Conservation (phyloP, 1,140 invertebrate species). For the Bombus turneri region DNA sequence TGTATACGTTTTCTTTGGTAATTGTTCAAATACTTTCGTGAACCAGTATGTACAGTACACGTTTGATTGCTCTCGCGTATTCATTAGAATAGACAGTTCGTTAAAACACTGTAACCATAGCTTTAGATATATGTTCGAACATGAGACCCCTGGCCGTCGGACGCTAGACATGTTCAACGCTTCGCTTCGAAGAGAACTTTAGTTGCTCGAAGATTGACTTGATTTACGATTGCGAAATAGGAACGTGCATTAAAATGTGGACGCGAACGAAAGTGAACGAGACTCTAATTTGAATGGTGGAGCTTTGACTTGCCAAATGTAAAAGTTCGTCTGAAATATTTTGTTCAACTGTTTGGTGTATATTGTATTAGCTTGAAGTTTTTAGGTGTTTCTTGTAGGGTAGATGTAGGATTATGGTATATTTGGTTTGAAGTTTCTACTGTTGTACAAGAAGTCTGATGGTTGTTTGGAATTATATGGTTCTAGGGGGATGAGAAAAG, state of each 20-base stretch:
- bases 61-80: too few species aligned
- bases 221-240: constrained; percentile 5
- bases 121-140: background rate
- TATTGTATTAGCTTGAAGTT: background rate
- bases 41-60: too few species aligned
- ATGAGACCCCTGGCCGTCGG: constrained; percentile 36
- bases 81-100: too few species aligned
- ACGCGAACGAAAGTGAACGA: background rate
- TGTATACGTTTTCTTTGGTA: too few species aligned
- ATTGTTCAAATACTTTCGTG: too few species aligned
- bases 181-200: background rate
- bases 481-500: too few species aligned
- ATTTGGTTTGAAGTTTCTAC: too few species aligned
- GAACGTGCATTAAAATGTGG: constrained; percentile 1
- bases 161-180: constrained; percentile 15
- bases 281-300: background rate
- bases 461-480: too few species aligned
- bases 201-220: background rate
- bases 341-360: background rate
- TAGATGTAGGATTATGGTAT: background rate
- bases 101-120: too few species aligned
- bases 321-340: background rate
- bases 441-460: too few species aligned
- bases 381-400: background rate
- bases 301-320: background rate